Evolutionary conservation across 2,797 vertebrate genomes (phyloP).

Genomic region (Rhincodon typus): DNA sequence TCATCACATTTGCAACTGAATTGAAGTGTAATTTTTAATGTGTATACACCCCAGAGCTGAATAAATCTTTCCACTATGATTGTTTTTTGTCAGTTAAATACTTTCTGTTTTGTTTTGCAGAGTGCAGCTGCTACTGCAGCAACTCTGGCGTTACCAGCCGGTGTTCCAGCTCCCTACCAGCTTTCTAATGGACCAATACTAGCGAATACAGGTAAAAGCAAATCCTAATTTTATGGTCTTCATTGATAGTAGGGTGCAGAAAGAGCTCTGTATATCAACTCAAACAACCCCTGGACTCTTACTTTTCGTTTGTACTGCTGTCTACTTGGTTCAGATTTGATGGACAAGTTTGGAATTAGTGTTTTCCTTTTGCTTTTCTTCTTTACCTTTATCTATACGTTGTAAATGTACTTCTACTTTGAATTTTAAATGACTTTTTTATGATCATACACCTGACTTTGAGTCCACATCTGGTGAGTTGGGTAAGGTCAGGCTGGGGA

Average conservation of each 20-base stretch:
- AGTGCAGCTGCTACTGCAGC: constrained; percentile 94
- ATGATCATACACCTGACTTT: neutral
- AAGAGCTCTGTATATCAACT: neutral
- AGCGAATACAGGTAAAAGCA: constrained; percentile 78
- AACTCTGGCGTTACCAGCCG: constrained; percentile 85
- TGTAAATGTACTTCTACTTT: neutral
- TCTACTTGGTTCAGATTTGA: neutral
- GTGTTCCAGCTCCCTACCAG: constrained; percentile 79
- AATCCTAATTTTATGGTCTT: neutral
- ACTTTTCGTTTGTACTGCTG: neutral
- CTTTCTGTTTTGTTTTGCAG: constrained; percentile 56
- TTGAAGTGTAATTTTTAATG: neutral
- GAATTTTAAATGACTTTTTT: neutral
- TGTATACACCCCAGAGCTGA: neutral
- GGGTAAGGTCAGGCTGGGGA: neutral
- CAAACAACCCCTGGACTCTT: neutral
- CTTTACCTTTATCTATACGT: neutral
- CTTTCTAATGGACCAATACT: constrained; percentile 63
- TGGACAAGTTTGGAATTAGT: neutral
- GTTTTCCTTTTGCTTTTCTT: neutral
- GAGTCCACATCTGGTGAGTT: neutral
- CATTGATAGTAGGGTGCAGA: neutral
- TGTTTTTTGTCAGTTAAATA: neutral
- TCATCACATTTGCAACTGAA: neutral
- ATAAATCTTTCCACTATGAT: too few relatives aligned